These are phyloP conservation scores for Teleiodes luculella DNA, from an alignment of 2,888 invertebrate species.

Conservation along the genomic window DNA sequence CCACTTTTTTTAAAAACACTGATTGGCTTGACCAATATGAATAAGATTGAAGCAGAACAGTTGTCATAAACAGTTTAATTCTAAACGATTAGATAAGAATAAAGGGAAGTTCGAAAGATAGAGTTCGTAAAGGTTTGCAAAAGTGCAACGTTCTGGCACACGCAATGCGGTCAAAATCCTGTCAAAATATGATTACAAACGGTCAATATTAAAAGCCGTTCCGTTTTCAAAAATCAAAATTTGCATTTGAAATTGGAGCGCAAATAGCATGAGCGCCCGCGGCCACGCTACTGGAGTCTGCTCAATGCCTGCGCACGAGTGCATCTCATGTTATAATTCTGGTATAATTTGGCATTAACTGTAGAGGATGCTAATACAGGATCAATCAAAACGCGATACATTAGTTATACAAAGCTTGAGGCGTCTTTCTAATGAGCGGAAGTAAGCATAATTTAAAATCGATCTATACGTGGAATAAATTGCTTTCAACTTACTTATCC, in stretches of 20 bases:
- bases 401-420: constrained; percentile 24
- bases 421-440: constrained; percentile 37
- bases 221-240: constrained; percentile 56
- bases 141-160: constrained; percentile 52
- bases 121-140: constrained; percentile 30
- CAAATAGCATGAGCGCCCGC: constrained; percentile 68
- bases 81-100: no score
- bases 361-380: constrained; percentile 32
- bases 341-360: constrained; percentile 44
- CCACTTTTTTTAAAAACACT: no score
- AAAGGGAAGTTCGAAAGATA: constrained; percentile 36
- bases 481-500: neutral
- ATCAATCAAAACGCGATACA: constrained; percentile 27
- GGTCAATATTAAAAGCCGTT: constrained; percentile 26
- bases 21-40: no score
- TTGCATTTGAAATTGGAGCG: constrained; percentile 73
- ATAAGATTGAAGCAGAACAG: no score
- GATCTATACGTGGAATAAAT: constrained; percentile 8
- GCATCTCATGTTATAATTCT: constrained; percentile 38
- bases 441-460: constrained; percentile 28
- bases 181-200: constrained; percentile 41
- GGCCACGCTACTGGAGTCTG: constrained; percentile 62
- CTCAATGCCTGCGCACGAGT: constrained; percentile 37
- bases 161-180: constrained; percentile 56
- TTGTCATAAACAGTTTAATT: no score